Evolutionary conservation across 2,797 vertebrate species (phyloP).

Genomic region (Falco biarmicus): DNA sequence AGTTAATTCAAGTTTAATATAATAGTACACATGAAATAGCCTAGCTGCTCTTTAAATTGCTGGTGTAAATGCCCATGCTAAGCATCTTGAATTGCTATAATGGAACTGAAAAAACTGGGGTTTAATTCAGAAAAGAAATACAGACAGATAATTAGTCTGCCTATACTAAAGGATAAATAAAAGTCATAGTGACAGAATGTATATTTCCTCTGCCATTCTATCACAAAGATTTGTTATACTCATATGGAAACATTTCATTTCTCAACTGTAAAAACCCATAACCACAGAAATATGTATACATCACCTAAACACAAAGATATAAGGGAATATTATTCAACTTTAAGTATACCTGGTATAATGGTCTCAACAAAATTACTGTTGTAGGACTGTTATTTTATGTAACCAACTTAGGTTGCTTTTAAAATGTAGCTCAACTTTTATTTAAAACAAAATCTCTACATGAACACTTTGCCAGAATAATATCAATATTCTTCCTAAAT

Average conservation of each 20-base stretch:
- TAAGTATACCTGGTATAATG: background rate
- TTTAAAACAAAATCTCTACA: background rate
- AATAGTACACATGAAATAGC: background rate
- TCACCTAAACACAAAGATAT: background rate
- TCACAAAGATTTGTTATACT: background rate
- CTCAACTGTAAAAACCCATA: background rate
- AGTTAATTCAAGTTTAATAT: background rate
- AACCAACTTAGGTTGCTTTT: background rate
- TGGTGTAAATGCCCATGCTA: background rate
- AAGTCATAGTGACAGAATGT: background rate
- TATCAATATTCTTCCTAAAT: background rate
- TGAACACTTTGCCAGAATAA: background rate
- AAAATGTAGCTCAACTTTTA: background rate
- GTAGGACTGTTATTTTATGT: background rate
- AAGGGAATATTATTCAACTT: background rate
- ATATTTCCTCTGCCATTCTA: background rate
- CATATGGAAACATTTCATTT: background rate
- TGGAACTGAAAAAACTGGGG: background rate
- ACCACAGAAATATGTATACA: background rate
- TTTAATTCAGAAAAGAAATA: background rate
- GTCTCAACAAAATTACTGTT: background rate
- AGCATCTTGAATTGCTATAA: background rate
- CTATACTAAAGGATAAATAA: background rate
- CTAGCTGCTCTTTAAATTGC: background rate
- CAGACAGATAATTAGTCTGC: background rate